These are phyloP conservation scores for Epirrhoe alternata DNA, from an alignment of 2,888 invertebrate species.

Conservation along the genomic window DNA sequence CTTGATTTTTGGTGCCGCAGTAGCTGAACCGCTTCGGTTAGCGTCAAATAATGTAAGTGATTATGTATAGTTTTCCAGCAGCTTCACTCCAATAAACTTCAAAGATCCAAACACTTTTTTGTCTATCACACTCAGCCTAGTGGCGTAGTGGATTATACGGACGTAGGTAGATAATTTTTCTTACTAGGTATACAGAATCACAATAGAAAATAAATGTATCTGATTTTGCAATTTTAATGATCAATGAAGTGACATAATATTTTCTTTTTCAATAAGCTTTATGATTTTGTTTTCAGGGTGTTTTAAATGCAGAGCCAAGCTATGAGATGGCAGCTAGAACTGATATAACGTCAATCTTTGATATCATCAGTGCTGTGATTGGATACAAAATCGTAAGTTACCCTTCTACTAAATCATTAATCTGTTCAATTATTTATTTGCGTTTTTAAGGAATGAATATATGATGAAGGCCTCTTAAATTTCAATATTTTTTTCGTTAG, in stretches of 20 bases:
- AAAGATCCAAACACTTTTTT: too few relatives aligned
- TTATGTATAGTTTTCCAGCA: not conserved
- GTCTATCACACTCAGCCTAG: too few relatives aligned
- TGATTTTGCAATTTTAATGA: not conserved
- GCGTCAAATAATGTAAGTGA: constrained; percentile 25
- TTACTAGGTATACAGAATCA: too few relatives aligned
- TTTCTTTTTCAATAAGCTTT: not conserved
- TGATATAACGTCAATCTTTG: constrained; percentile 36
- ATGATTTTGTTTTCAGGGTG: constrained; percentile 25
- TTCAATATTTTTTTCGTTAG: too few relatives aligned
- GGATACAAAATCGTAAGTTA: constrained; percentile 54
- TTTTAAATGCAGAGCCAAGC: constrained; percentile 23
- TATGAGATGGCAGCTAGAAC: constrained; percentile 31
- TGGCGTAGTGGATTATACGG: too few relatives aligned
- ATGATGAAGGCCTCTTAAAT: too few relatives aligned
- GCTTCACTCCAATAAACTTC: not conserved
- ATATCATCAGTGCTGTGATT: constrained; percentile 43
- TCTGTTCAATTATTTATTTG: too few relatives aligned
- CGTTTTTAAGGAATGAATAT: too few relatives aligned
- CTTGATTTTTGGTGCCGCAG: constrained; percentile 22
- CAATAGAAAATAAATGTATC: not conserved
- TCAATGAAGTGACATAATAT: not conserved
- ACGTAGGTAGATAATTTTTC: too few relatives aligned
- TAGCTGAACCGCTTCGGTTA: constrained; percentile 26
- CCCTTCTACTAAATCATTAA: too few relatives aligned